Percentiles rank a stretch among this genome's conserved stretches.
These are phyloP conservation scores for Centropus bengalensis DNA, from an alignment of 2,113 vertebrate genomes.

Conservation along the genomic window DNA sequence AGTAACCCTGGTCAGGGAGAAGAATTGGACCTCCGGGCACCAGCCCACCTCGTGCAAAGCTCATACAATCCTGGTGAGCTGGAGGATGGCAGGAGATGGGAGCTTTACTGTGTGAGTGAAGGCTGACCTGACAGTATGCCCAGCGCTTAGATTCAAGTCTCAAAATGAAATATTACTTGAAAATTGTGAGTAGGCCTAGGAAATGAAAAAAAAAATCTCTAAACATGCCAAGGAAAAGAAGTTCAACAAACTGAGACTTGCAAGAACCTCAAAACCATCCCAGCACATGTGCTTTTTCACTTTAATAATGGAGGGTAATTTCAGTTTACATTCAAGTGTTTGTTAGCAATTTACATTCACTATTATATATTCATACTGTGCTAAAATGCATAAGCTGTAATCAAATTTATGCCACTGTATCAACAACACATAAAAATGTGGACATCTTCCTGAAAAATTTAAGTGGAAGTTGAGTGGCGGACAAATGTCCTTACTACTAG, in stretches of 20 bases:
- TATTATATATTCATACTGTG: background rate
- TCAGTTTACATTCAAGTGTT: background rate
- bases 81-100: background rate
- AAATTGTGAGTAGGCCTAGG: background rate
- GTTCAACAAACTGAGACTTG: background rate
- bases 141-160: background rate
- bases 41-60: background rate
- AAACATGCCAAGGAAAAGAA: background rate
- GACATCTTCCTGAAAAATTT: background rate
- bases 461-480: background rate
- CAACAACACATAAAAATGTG: background rate
- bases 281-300: background rate
- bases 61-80: accelerated
- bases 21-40: accelerated
- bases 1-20: background rate
- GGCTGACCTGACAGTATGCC: background rate
- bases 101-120: background rate
- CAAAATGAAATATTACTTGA: background rate
- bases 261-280: background rate
- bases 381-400: background rate
- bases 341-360: background rate
- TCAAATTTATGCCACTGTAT: background rate
- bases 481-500: background rate
- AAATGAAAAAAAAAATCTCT: background rate
- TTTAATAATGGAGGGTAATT: background rate